Evolutionary conservation across 1,140 invertebrate species (phyloP), one percentile per base, ranked within the genome.

Genomic region (Brachionus koreanus): DNA sequence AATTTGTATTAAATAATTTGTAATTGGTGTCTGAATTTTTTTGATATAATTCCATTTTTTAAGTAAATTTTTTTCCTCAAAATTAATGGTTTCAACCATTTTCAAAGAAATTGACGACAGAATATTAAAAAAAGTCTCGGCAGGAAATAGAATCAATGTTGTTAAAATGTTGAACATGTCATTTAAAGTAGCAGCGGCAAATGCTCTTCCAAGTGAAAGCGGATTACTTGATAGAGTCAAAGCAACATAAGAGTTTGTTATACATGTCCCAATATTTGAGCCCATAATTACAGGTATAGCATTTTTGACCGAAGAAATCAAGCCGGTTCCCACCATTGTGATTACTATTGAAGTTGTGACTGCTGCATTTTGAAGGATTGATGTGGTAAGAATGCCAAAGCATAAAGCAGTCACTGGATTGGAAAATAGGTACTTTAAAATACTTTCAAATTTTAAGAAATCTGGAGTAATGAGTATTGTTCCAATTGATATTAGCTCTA

Each of bases 341-440:
- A 92, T 91, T 37, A 92, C 86, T 29, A 92, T 91, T 3, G 90
- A 91, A 0, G 90, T 91, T 5, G 91, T 90, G 0, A 91, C 92
- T 5, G 90, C 91, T 9, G 90, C 90, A 84, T 89, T 90, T 86
- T 92, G 91, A 5, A 92, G 88, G 4, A 92, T 85, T 0, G 92
- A 91, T 2, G 91, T 92, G 2, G 89, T 88, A 81, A 92, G 84
- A 67, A 92, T 89, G 6, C 91, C 91, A 61, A 92, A 89, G 88
- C 92, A 91, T 67, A 91, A 86, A 0, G 88, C 89, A 5, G 86
- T 89, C 19, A 92, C 86, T 2, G 91, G 91, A 85, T 91, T 91
- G 23, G 85, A 63, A 13, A 92, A 85, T 9, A 91, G 82, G 5
- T 39, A 2, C 0, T 12, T 61, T 1, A 79, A 19, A 10, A 43